These are phyloP conservation scores for Siderastrea radians DNA, from an alignment of 92 coral and sea anemone genomes.

Conservation along the genomic window DNA sequence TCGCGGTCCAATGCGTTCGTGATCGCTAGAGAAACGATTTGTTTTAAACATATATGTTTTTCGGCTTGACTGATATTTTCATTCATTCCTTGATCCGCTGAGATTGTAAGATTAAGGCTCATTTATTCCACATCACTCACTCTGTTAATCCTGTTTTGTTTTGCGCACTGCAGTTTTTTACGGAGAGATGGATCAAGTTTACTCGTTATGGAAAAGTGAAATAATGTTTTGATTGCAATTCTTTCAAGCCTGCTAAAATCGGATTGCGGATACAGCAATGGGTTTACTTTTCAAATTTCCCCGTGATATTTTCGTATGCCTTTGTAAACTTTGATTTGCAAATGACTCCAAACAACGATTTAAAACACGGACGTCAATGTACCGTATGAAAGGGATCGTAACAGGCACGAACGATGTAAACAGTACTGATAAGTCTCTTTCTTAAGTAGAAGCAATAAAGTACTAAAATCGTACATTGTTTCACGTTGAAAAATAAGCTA, in stretches of 20 bases:
- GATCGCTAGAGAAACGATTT: not conserved
- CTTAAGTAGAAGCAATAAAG: not conserved
- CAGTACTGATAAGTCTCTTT: not conserved
- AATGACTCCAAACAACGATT: not conserved
- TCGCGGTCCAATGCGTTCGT: not conserved
- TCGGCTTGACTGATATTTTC: slow-evolving; percentile 9
- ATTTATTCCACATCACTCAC: slow-evolving; percentile 14
- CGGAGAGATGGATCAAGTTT: not conserved
- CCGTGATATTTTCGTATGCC: not conserved
- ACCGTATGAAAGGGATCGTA: not conserved
- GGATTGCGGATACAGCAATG: not conserved
- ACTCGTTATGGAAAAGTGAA: not conserved
- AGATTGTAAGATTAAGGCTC: slow-evolving; percentile 13
- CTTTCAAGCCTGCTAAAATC: not conserved
- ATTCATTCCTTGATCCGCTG: not conserved
- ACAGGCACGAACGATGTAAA: not conserved
- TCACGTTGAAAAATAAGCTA: not conserved
- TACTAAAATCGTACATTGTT: not conserved
- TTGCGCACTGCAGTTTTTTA: not conserved
- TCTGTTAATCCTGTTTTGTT: not conserved
- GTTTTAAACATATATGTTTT: slow-evolving; percentile 10
- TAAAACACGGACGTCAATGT: not conserved
- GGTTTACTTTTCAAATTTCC: not conserved
- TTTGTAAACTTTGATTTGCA: not conserved
- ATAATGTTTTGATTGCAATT: not conserved